phyloP scores from a whole-genome alignment of 2,888 invertebrate species.

The Nycteola revayana region DNA sequence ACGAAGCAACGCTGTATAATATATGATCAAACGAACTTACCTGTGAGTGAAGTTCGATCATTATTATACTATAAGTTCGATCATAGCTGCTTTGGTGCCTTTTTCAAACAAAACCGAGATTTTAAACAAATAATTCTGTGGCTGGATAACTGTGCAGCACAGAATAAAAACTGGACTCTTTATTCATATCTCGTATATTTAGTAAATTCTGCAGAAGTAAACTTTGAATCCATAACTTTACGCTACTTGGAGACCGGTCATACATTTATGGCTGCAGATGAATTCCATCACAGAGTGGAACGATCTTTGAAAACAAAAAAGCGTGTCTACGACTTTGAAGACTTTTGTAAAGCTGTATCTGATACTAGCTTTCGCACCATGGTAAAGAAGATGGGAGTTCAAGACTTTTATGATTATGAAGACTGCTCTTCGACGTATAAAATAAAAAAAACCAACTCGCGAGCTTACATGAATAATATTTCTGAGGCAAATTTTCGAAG shows the following conservation, averaged over 20 bases:
- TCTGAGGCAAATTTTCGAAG: conserved; percentile 17
- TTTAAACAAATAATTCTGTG: conserved; percentile 23
- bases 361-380: conserved; percentile 20
- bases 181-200: conserved; percentile 24
- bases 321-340: conserved; percentile 17
- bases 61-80: too few relatives aligned
- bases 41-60: too few relatives aligned
- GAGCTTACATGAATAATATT: conserved; percentile 12
- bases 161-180: conserved; percentile 32
- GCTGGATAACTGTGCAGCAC: conserved; percentile 28
- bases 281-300: conserved; percentile 42
- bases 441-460: conserved; percentile 11
- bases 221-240: conserved; percentile 21
- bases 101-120: conserved; percentile 25
- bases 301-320: conserved; percentile 28
- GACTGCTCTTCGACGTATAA: conserved; percentile 30
- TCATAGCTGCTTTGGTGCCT: too few relatives aligned
- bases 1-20: too few relatives aligned
- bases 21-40: too few relatives aligned
- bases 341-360: conserved; percentile 23
- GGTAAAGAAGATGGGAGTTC: conserved; percentile 25
- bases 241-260: conserved; percentile 36
- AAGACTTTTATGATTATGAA: conserved; percentile 25
- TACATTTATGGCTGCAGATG: conserved; percentile 41
- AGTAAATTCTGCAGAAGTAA: conserved; percentile 17